A percentile compares a stretch with the other conserved stretches of the same genome.
These are phyloP conservation scores for Hemicentrotus pulcherrimus DNA, from an alignment of 35 echinoderm and acorn worm species.

Conservation along the genomic window DNA sequence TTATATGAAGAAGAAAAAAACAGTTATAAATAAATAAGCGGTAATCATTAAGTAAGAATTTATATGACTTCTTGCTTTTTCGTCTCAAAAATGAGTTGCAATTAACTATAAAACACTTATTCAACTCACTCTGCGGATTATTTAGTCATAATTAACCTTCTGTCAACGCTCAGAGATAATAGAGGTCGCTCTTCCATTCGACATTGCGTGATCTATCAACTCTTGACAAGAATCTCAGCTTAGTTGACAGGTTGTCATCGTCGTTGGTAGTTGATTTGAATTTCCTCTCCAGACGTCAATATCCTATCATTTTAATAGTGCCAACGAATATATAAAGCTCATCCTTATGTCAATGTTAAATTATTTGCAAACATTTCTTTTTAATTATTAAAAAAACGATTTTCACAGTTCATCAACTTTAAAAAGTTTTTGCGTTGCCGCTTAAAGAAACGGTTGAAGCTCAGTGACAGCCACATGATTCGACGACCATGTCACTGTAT, in stretches of 20 bases:
- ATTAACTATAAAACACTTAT: not conserved
- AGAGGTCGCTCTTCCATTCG: not conserved
- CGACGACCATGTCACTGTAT: slow-evolving; percentile 87
- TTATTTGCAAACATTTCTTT: not conserved
- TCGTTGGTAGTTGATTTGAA: not conserved
- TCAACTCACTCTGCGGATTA: not conserved
- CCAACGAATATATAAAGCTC: not conserved
- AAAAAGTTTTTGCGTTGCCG: not conserved
- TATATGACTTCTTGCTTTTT: not conserved
- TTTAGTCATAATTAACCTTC: not conserved
- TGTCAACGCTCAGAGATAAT: not conserved
- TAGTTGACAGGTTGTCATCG: not conserved
- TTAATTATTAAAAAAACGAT: not conserved
- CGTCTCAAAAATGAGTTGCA: not conserved
- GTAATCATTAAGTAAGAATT: not conserved
- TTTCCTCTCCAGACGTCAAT: not conserved
- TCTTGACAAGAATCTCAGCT: not conserved
- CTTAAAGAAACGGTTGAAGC: not conserved
- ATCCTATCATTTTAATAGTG: not conserved
- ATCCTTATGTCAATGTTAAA: not conserved
- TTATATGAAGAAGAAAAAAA: no score
- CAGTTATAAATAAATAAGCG: not conserved
- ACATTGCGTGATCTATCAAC: not conserved
- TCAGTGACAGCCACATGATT: slow-evolving; percentile 87
- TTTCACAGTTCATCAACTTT: not conserved